Evolutionary conservation across 2,888 invertebrate genomes (phyloP), one percentile per base, ranked within the genome.

Genomic region (Yponomeuta sedellus): DNA sequence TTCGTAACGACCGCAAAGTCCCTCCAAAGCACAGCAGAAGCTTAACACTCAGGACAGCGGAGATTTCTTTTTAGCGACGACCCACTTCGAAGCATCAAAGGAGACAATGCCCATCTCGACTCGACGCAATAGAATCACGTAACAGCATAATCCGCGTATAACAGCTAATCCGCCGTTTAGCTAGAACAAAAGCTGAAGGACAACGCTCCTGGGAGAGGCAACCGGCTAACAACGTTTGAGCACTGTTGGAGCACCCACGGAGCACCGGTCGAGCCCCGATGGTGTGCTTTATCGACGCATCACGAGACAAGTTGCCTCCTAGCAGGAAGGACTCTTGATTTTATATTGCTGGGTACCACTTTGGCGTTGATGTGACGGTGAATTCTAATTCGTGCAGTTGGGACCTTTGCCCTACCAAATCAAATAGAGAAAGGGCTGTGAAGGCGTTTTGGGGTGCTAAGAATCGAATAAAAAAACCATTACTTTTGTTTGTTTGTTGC

Each of bases 281-380:
- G 57, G 74, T 72, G 73, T 80, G 80, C 77, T 74, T 78, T 80
- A 80, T 80, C 80, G 70, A 69, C 64, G 70, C 77, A 78, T 79
- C 79, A 70, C 64, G 69, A 64, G 63, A 64, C 64, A 20, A 62
- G 62, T 62, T 59, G 22, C 20, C 19, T 19, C 22, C 10, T 25
- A 28, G 57, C 64, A 57, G 28, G 16, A 34, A n/a, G 28, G n/a
- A n/a, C n/a, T n/a, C 62, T 62, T 34, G 34, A 2, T n/a, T 34
- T 59, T 59, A 12, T 28, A 61, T 61, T 28, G 61, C 28, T 28
- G 25, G 61, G 4, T 61, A 28, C 61, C n/a, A 34, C 61, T 61
- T 34, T 25, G 25, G 61, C 16, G 25, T 34, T 34, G 5, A 34
- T 34, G 34, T 34, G 34, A 34, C 34, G 10, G 8, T 34, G 34